Base-by-base conservation (phyloP, 2,888 invertebrate species). In the Nudaria mundana region DNA sequence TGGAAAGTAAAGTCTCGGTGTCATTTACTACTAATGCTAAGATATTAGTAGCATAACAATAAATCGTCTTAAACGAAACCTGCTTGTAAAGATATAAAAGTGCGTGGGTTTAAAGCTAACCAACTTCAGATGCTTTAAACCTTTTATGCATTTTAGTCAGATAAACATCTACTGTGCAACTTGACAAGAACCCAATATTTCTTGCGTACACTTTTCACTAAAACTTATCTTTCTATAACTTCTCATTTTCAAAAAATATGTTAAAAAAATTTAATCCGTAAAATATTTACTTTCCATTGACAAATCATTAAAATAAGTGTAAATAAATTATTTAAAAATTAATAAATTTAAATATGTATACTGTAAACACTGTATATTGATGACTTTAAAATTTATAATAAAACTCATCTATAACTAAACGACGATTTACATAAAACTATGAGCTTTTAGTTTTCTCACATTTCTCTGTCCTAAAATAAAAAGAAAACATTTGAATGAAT, bases 21-120 rank as follows among this genome's bases (percentile, higher is more conserved):
- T 77, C 55, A 50, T 66, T 62, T 64, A 64, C 76, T 77, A 70
- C 75, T 63, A 71, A 67, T 65, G 63, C 64, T 61, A 57, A 68
- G 68, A 66, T 79, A 71, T 77, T 74, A 77, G 85, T 86, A 83
- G 84, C 84, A 69, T 73, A 68, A 82, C 79, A 78, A 85, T 84
- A 85, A 84, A 83, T 80, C 65, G 71, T 76, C 69, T 73, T 73
- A 81, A 75, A 80, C 77, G 76, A 72, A 81, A 80, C 81, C 75
- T 76, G 81, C 77, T 78, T 76, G 76, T 78, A 72, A 76, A 77
- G 76, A 81, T 82, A 87, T 83, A 86, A 81, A 81, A 67, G 60
- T 73, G 87, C 85, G 88, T 86, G 86, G 87, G 87, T 60, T 58
- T 42, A 54, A 58, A 63, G 59, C 57, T 48, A 66, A 66, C 55